Percentiles rank a stretch among this genome's conserved stretches.
These are phyloP conservation scores for Aromia moschata DNA, from an alignment of 2,888 invertebrate genomes.

Conservation along the genomic window DNA sequence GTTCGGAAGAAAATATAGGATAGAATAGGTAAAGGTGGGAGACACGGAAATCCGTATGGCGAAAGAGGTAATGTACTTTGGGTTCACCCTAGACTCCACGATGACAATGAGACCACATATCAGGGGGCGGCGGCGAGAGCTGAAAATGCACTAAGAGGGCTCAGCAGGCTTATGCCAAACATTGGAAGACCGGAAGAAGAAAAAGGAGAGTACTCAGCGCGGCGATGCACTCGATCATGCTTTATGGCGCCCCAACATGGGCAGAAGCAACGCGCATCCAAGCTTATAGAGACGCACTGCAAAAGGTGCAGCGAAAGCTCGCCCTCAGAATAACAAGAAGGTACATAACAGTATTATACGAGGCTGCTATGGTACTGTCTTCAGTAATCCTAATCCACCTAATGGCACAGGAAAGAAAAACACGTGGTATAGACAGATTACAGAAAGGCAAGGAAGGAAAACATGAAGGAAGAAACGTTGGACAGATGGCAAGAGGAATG, in stretches of 20 bases:
- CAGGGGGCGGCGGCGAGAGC: background rate
- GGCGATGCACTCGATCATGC: background rate
- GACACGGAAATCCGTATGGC: background rate
- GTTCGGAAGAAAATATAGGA: conserved; percentile 13
- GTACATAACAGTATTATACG: background rate
- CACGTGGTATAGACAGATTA: background rate
- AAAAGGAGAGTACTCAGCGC: background rate
- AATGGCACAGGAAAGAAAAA: background rate
- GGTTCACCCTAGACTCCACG: background rate
- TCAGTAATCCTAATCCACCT: background rate
- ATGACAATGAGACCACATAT: background rate
- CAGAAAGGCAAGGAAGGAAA: background rate
- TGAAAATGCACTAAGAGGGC: background rate
- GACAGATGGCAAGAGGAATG: conserved; percentile 1
- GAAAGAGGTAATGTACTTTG: background rate
- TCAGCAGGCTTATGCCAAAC: background rate
- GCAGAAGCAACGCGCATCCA: background rate
- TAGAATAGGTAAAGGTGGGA: background rate
- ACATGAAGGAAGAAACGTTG: background rate
- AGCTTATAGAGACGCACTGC: background rate
- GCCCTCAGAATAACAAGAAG: background rate
- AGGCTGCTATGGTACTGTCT: background rate
- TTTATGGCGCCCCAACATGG: background rate
- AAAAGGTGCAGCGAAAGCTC: background rate
- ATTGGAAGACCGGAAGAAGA: background rate